Base-by-base conservation (phyloP, 1,140 invertebrate species). In the Drosophila funebris region DNA sequence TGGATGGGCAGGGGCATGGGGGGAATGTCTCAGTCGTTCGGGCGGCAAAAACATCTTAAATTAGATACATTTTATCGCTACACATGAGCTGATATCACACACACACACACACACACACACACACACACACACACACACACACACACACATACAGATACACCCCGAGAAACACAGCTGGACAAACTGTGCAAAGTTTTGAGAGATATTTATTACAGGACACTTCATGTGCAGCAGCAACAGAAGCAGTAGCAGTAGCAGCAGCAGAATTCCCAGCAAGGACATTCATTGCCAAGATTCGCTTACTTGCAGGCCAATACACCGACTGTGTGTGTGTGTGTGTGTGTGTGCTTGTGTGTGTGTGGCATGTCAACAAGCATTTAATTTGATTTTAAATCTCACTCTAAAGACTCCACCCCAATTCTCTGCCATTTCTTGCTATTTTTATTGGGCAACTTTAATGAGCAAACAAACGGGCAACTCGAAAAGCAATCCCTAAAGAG, bases 61-160 rank as follows among this genome's bases (percentile, higher is more conserved):
- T 87, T 85, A 87, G 82, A 85, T 85, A 85, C 82, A 85, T 87
- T 85, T 85, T 87, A 85, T 85, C 82, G 81, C 78, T 81, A 75
- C 82, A 87, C 81, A 82, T 74, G 78, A 70, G 78, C 54, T 76
- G 62, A 27, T 52, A 29, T 22, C 18, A 50, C 43, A 58, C 27
- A 56, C 29, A 63, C 36, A 70, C 18, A 60, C n/a, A 43, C 20
- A 52, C 29, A 58, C 13, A 56, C 27, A 44, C 6, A 27, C 22
- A 27, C n/a, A 27, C 36, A n/a, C 2, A 5, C 37, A 50, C 44
- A 52, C 22, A 41, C 31, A 52, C 18, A 53, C 37, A 54, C 27
- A 48, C 29, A 57, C 27, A 52, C 14, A 57, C 13, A n/a, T n/a
- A n/a, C n/a, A 29, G 13, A 13, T 3, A 27, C 13, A 20, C 27